Conservation (phyloP, 2,113 vertebrate species). For the Polypterus bichir region DNA sequence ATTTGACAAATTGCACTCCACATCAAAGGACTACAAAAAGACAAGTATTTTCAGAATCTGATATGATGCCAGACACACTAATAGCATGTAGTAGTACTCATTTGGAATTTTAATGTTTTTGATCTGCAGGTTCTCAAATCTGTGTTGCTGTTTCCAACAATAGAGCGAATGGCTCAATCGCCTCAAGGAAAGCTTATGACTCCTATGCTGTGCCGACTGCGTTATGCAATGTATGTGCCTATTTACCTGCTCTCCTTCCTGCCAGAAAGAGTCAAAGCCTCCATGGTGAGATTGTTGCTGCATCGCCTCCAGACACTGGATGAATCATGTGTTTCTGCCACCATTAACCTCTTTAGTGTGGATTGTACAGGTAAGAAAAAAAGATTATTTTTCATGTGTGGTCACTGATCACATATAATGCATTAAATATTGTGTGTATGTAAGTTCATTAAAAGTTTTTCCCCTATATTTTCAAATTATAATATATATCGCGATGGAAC, state of each 20-base stretch:
- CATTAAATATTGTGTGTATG: background rate
- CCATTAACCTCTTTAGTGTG: conserved; percentile 54
- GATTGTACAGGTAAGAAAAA: conserved; percentile 66
- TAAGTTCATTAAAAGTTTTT: background rate
- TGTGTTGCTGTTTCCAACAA: conserved; percentile 83
- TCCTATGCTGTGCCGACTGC: conserved; percentile 69
- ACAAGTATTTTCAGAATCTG: background rate
- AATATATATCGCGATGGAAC: conserved; percentile 18
- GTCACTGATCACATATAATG: background rate
- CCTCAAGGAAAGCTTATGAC: conserved; percentile 76
- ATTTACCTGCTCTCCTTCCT: conserved; percentile 71
- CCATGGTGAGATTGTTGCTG: conserved; percentile 45
- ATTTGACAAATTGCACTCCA: background rate
- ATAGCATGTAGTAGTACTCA: background rate
- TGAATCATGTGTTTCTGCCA: conserved; percentile 37
- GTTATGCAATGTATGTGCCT: conserved; percentile 64
- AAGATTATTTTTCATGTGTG: background rate
- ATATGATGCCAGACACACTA: background rate
- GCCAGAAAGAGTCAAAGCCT: conserved; percentile 54
- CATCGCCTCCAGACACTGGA: conserved; percentile 35
- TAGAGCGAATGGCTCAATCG: conserved; percentile 76
- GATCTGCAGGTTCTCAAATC: conserved; percentile 63
- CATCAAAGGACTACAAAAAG: background rate
- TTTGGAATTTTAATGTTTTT: background rate
- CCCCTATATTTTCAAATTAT: background rate